These are phyloP conservation scores for Mixornis gularis DNA, from an alignment of 2,113 vertebrate genomes.

Conservation along the genomic window DNA sequence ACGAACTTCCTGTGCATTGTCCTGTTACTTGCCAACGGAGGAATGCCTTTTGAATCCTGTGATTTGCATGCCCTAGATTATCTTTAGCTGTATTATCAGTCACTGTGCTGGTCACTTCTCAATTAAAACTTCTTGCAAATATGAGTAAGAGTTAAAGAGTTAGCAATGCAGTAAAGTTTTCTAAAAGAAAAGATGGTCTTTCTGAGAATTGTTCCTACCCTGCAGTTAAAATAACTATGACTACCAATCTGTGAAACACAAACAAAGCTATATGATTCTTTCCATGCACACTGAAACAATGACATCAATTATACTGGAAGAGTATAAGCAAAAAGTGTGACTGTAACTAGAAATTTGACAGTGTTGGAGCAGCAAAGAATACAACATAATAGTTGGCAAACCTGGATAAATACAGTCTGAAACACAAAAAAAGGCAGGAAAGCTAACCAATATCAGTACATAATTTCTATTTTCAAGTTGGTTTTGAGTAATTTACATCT, in stretches of 20 bases:
- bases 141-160: neutral
- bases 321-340: neutral
- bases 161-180: neutral
- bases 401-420: neutral
- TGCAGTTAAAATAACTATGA: neutral
- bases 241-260: neutral
- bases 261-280: neutral
- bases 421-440: neutral
- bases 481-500: neutral
- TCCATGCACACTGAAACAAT: neutral
- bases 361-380: neutral
- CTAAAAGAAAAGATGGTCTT: neutral
- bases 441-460: neutral
- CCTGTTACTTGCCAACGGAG: neutral
- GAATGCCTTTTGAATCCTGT: neutral
- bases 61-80: neutral
- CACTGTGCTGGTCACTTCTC: neutral
- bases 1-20: neutral
- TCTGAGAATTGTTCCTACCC: neutral
- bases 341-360: neutral
- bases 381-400: neutral
- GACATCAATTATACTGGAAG: neutral
- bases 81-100: neutral
- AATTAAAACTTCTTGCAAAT: neutral
- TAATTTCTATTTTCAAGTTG: neutral